Evolutionary conservation across 2,888 invertebrate genomes (phyloP), one percentile per base, ranked within the genome.

Genomic region (Athalia rosae): DNA sequence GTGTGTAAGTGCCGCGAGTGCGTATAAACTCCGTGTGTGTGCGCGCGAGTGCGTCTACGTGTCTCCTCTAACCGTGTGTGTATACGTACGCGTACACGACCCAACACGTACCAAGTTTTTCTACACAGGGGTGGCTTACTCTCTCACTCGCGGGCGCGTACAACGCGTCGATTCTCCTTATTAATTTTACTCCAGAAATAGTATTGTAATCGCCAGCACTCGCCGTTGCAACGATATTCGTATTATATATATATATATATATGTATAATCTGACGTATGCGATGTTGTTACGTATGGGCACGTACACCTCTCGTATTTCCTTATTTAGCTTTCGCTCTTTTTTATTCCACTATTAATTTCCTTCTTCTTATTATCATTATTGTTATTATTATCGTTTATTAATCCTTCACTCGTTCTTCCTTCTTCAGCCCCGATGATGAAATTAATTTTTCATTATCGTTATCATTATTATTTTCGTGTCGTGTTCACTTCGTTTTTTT

Each of bases 21-120:
- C 77, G 76, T 76, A 76, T 79, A 79, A 77, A 71, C 61, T 78
- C 71, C 71, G 76, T 79, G 71, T 73, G 78, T 77, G 79, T 78
- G 79, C 78, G 28, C n/a, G n/a, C n/a, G n/a, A n/a, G 28, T 28
- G 79, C 79, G 78, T 79, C 76, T 77, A 76, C 4, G 61, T 28
- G 61, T 28, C 13, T 15, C 28, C 28, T 28, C 28, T 28, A 28
- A 28, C 4, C 28, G 53, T 50, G n/a, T 69, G n/a, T 69, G 28
- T 69, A 50, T 69, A n/a, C n/a, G 69, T 69, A 69, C 50, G 11
- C 69, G 53, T 69, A 50, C 9, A 13, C n/a, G n/a, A n/a, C 28
- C 28, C 28, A 47, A 48, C 45, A n/a, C 45, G 59, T 59, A 59
- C 50, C 67, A 47, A 28, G n/a, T 50, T 4, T 28, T 28, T 61